phyloP scores from a whole-genome alignment of 2,797 vertebrate genomes.

The Jordanella pulchra region DNA sequence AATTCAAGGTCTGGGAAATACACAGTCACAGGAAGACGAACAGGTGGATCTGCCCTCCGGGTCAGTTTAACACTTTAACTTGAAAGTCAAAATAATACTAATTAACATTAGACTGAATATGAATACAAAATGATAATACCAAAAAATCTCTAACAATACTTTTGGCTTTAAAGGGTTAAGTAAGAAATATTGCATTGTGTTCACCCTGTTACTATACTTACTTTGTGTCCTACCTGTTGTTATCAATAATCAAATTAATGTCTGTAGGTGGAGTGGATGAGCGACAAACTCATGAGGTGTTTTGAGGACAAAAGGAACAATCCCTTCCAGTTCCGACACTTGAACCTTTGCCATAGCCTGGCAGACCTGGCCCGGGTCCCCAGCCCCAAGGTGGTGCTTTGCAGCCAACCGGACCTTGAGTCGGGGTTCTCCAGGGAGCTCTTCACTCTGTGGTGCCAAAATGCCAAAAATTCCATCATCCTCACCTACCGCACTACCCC shows the following conservation, averaged over 20 bases:
- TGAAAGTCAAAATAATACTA: too few relatives aligned
- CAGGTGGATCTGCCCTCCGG: too few relatives aligned
- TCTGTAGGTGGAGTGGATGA: conserved; percentile 98
- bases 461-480: conserved; percentile 94
- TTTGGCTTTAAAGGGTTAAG: too few relatives aligned
- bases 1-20: too few relatives aligned
- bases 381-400: conserved; percentile 97
- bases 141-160: too few relatives aligned
- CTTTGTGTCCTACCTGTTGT: too few relatives aligned
- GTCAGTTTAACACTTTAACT: too few relatives aligned
- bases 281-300: conserved; percentile 98
- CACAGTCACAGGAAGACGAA: too few relatives aligned
- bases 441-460: conserved; percentile 97
- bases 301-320: conserved; percentile 99
- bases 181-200: neutral
- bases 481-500: conserved; percentile 97
- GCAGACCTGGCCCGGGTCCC: conserved; percentile 94
- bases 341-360: conserved; percentile 94
- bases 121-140: too few relatives aligned
- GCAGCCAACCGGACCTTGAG: conserved; percentile 97
- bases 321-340: conserved; percentile 97
- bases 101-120: too few relatives aligned
- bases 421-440: conserved; percentile 98
- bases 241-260: neutral
- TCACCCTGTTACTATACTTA: neutral